Base-by-base conservation (phyloP, 2,888 invertebrate genomes). In the Gortyna flavago region DNA sequence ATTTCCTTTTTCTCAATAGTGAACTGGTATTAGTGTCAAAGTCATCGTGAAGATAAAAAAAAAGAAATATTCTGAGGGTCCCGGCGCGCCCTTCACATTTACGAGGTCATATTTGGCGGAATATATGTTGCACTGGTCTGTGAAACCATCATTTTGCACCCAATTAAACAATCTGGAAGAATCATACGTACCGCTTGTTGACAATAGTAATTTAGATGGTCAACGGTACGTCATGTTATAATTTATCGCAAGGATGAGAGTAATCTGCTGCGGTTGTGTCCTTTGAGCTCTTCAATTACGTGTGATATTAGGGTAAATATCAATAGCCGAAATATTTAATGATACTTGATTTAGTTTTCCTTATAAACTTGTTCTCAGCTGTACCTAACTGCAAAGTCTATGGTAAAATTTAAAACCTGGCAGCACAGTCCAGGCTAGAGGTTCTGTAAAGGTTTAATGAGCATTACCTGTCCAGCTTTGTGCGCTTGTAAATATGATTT, bases 401-500 rank as follows among this genome's bases (percentile, higher is more conserved):
- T 18, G n/a, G 72, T 5, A 72, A 75, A 68, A 29, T 75, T 74
- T 68, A 13, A 44, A 66, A 25, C 7, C 48, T 77, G 66, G 72
- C 62, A 79, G 32, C 72, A 66, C 69, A 25, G 35, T 59, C 38
- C 69, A 44, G n/a, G 7, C 16, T 32, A 25, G n/a, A 81, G 35
- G 65, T 41, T 74, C 48, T 59, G 72, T 67, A 70, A 72, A 76
- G 84, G 88, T 90, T 91, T 95, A 94, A 95, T 94, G 93, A 94
- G 93, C 88, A 90, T 91, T 91, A 92, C 92, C 91, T 93, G 93
- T 93, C 94, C 92, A 89, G 91, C 89, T 91, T 91, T 90, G 88
- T 92, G 85, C 87, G 89, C 88, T 90, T 92, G 92, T 92, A 91
- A 94, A 94, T 93, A 93, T 91, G 92, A 93, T 91, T 94, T 94